Base-by-base conservation (phyloP, 2,113 vertebrate genomes). In the Takifugu bimaculatus region DNA sequence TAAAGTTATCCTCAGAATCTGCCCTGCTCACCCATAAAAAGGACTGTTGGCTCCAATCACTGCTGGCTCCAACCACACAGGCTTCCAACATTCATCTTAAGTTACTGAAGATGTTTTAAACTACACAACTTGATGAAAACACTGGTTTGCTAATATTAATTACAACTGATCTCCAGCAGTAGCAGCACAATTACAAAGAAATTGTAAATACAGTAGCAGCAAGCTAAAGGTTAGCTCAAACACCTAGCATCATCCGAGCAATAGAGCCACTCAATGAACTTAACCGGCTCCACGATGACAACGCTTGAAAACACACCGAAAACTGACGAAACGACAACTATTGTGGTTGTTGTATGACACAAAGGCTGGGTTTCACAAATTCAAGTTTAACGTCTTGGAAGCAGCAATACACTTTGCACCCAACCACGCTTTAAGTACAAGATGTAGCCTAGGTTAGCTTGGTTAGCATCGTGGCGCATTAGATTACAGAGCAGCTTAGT, bases 201-300 rank as follows among this genome's bases (percentile, higher is more conserved):
- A 26, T 47, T 68, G 10, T 47, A 35, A 53, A 32, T 32, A 32
- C 35, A 11, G 2, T 47, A 1, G 11, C 50, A 60, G 0, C 4
- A 13, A 29, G 60, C 63, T 54, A 60, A 26, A 54, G 1, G 57
- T 57, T 74, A 69, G 56, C 2, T 14, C 0, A 2, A 14, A 6
- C 1, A 28, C 45, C 48, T 69, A 70, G 50, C 62, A 55, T 35
- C 56, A 25, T 10, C 27, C n/a, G 57, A 55, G 52, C 52, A 32
- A 4, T 58, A 68, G 66, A 43, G 10, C 35, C 35, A 11, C 20
- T 25, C 7, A 2, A 7, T 27, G 53, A 62, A 57, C 20, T 20
- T 20, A 20, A 20, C 26, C 54, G 20, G 44, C 20, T 12, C 14
- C 0, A 14, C 13, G 3, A 5, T 26, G 1, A 3, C 0, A 4